A percentile compares a stretch with the other conserved stretches of the same genome.
Evolutionary conservation across 2,113 vertebrate genomes (phyloP).

Genomic region (Thalassarche chlororhynchos): DNA sequence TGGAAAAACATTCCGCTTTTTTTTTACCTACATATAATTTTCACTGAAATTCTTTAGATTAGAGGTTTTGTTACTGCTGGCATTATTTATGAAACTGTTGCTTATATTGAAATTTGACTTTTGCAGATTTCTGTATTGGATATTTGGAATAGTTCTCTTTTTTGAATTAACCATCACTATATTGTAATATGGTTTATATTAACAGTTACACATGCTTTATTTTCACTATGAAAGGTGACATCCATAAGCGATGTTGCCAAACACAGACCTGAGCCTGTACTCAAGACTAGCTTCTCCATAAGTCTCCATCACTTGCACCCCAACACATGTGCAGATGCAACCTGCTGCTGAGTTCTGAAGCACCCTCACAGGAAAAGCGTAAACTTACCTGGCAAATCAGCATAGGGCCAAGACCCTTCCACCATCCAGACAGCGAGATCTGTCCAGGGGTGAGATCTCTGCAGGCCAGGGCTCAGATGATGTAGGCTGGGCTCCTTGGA

Average conservation of each 20-base stretch:
- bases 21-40: neutral
- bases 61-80: neutral
- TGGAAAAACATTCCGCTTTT: neutral
- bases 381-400: neutral
- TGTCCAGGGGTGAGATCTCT: neutral
- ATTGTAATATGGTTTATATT: neutral
- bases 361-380: neutral
- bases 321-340: neutral
- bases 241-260: neutral
- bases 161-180: neutral
- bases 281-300: neutral
- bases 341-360: neutral
- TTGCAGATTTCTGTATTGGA: neutral
- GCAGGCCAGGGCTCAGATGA: neutral
- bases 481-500: neutral
- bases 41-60: neutral
- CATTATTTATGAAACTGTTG: neutral
- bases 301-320: neutral
- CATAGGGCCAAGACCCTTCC: neutral
- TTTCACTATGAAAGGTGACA: neutral
- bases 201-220: neutral
- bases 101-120: neutral
- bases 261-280: neutral
- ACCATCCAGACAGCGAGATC: neutral
- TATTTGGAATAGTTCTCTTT: neutral